These are phyloP conservation scores for Rhagoletis zephyria DNA, from an alignment of 1,140 invertebrate species.

Conservation along the genomic window DNA sequence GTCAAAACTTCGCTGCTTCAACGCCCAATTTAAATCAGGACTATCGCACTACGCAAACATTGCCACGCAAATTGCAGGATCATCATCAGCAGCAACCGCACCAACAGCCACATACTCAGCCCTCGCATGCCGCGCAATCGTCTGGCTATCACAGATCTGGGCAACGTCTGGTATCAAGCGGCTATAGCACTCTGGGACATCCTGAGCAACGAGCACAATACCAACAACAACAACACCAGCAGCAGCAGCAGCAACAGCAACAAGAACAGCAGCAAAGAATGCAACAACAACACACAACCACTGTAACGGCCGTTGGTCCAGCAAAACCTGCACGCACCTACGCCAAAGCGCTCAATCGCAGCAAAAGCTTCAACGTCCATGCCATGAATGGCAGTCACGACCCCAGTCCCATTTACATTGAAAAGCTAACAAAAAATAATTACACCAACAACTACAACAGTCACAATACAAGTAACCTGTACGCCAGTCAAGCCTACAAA, in stretches of 20 bases:
- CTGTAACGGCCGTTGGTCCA: slow-evolving; percentile 76
- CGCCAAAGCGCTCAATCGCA: slow-evolving; percentile 81
- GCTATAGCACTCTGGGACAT: slow-evolving; percentile 53
- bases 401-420: slow-evolving; percentile 73
- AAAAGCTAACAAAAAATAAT: slow-evolving; percentile 70
- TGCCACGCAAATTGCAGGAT: slow-evolving; percentile 81
- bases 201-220: slow-evolving; percentile 29
- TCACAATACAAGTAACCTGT: slow-evolving; percentile 55
- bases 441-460: slow-evolving; percentile 59
- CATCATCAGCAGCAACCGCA: slow-evolving; percentile 73
- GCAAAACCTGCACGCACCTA: slow-evolving; percentile 84
- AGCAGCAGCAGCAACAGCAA: slow-evolving; percentile 45
- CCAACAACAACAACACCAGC: slow-evolving; percentile 45
- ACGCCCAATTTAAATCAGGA: slow-evolving; percentile 74
- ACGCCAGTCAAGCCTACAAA: slow-evolving; percentile 76
- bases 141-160: slow-evolving; percentile 25
- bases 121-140: slow-evolving; percentile 1
- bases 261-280: slow-evolving; percentile 68
- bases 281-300: slow-evolving; percentile 76
- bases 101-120: slow-evolving; percentile 35
- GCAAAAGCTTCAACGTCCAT: slow-evolving; percentile 89
- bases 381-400: slow-evolving; percentile 74
- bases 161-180: slow-evolving; percentile 21
- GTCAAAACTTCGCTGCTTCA: slow-evolving; percentile 76
- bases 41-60: slow-evolving; percentile 82